These are phyloP conservation scores for Pachliopta kotzebuea DNA, from an alignment of 2,888 invertebrate species.

Conservation along the genomic window DNA sequence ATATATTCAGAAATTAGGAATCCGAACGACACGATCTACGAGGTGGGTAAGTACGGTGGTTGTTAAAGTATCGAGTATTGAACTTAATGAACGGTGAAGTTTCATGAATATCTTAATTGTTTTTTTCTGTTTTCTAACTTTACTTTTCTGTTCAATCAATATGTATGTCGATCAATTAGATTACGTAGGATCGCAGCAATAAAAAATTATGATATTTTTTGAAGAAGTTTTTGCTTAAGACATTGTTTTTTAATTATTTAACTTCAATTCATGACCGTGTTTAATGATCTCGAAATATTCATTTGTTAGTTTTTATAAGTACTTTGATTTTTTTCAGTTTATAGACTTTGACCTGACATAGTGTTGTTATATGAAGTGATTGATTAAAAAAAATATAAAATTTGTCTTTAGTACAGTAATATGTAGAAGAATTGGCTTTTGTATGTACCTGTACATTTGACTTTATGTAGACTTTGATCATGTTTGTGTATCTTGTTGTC, in stretches of 20 bases:
- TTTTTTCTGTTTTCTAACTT: neutral
- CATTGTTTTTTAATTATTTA: neutral
- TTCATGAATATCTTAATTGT: slow-evolving; percentile 10
- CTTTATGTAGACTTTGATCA: neutral
- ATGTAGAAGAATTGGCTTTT: neutral
- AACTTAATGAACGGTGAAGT: slow-evolving; percentile 30
- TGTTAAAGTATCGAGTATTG: slow-evolving; percentile 10
- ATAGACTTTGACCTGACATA: slow-evolving; percentile 69
- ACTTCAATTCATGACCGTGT: neutral
- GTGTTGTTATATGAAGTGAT: slow-evolving; percentile 57
- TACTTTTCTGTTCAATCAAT: too few species aligned
- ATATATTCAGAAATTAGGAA: slow-evolving; percentile 48
- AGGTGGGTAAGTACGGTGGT: slow-evolving; percentile 12
- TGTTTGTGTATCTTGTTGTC: too few species aligned
- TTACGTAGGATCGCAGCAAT: too few species aligned
- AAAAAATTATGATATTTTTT: too few species aligned
- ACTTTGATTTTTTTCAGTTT: slow-evolving; percentile 57
- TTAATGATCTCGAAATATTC: slow-evolving; percentile 46
- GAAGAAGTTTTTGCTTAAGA: too few species aligned
- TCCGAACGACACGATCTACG: slow-evolving; percentile 15
- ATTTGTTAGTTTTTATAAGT: slow-evolving; percentile 57
- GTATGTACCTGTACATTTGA: neutral
- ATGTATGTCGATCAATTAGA: too few species aligned
- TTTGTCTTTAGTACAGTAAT: slow-evolving; percentile 25
- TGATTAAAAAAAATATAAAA: slow-evolving; percentile 36